phyloP scores from a whole-genome alignment of 2,888 invertebrate genomes.

The Coenonympha arcania region DNA sequence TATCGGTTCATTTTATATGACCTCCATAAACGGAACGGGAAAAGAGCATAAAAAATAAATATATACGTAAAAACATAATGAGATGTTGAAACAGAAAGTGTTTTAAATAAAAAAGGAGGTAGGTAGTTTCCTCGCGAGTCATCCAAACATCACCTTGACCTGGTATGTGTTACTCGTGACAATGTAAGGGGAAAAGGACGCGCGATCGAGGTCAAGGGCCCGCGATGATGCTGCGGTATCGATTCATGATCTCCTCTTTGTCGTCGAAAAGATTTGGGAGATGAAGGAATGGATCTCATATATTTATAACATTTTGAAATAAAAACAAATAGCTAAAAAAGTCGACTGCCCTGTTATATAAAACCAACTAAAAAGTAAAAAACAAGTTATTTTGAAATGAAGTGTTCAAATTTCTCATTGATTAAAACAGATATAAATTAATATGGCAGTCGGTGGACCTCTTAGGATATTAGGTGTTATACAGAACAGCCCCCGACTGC shows the following conservation, averaged over 20 bases:
- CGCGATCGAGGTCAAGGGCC: slow-evolving; percentile 20
- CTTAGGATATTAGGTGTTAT: no score
- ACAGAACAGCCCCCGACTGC: no score
- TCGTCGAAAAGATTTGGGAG: neutral
- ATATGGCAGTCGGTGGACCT: no score
- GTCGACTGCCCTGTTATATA: no score
- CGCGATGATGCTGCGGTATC: slow-evolving; percentile 9
- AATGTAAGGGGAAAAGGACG: slow-evolving; percentile 48
- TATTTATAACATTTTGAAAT: no score
- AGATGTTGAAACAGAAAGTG: slow-evolving; percentile 28
- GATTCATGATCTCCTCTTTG: slow-evolving; percentile 5
- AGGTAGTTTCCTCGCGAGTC: slow-evolving; percentile 41
- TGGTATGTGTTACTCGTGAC: slow-evolving; percentile 38
- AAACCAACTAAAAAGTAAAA: no score
- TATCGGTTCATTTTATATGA: neutral
- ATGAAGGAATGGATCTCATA: no score
- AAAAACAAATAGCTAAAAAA: no score
- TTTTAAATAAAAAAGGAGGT: slow-evolving; percentile 7
- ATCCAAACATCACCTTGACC: slow-evolving; percentile 62
- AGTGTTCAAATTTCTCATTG: no score
- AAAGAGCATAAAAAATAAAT: slow-evolving; percentile 5
- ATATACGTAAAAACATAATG: slow-evolving; percentile 6
- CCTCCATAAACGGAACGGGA: slow-evolving; percentile 2
- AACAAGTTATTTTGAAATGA: no score
- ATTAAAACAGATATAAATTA: no score